Base-by-base conservation (phyloP, 2,888 invertebrate genomes). In the Micropterix aruncella region DNA sequence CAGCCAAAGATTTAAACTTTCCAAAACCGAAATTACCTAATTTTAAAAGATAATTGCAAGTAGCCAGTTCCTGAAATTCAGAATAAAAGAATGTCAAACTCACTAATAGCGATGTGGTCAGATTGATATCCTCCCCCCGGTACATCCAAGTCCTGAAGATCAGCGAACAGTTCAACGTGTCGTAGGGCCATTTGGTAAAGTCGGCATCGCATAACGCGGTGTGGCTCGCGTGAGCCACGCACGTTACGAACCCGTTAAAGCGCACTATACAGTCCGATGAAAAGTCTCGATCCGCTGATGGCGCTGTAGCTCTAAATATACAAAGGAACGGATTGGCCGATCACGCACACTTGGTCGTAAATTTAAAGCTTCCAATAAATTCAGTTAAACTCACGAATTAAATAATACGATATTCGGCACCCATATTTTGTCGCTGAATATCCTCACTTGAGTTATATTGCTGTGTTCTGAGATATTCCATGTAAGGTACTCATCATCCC, bases 71-170 rank as follows among this genome's bases (percentile, higher is more conserved):
- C n/a, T n/a, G n/a, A n/a, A n/a, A n/a, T n/a, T n/a, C n/a, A n/a
- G n/a, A n/a, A n/a, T n/a, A n/a, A n/a, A n/a, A n/a, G n/a, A n/a
- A n/a, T n/a, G n/a, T n/a, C n/a, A n/a, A n/a, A n/a, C n/a, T n/a
- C n/a, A n/a, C n/a, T n/a, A n/a, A n/a, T n/a, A n/a, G n/a, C n/a
- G n/a, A n/a, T n/a, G n/a, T n/a, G n/a, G n/a, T n/a, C n/a, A 27
- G 5, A 27, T 27, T 27, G 12, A 27, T 12, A 27, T 5, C 5
- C 27, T 27, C 27, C 7, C 27, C 27, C 27, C 27, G 5, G 44
- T 73, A 62, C 1, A 61, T 54, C 74, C 73, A 75, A 0, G 74
- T 71, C 12, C 74, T 74, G 44, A 73, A 59, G 3, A 59, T 56
- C 14, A 75, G 45, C 2, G 59, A 56, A 52, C 77, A 77, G 18